Conservation (phyloP, 2,797 vertebrate genomes). For the Sus cebifrons region DNA sequence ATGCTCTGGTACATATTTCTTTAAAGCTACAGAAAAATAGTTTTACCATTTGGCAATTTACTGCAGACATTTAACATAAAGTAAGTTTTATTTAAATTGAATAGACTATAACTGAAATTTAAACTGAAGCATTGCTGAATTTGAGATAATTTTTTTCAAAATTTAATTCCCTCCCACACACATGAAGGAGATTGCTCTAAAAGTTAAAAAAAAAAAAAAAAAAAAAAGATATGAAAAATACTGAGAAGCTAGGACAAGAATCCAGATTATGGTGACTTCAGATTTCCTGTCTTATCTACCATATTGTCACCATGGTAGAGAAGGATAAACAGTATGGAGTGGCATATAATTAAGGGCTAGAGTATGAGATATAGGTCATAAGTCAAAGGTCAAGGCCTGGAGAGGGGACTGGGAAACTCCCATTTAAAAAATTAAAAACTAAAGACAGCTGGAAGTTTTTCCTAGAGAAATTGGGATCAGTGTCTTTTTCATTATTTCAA, state of each 20-base stretch:
- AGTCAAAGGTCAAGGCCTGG: neutral
- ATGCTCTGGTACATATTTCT: neutral
- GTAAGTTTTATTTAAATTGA: constrained; percentile 62
- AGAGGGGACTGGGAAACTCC: neutral
- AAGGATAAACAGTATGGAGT: neutral
- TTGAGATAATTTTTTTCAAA: neutral
- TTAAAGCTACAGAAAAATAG: constrained; percentile 22
- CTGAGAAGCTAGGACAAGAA: neutral
- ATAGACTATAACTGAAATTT: neutral
- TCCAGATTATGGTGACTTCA: constrained; percentile 39
- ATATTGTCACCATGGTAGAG: neutral
- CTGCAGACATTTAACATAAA: constrained; percentile 46
- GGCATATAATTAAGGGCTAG: neutral
- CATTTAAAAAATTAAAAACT: constrained; percentile 35
- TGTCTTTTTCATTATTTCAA: constrained; percentile 20
- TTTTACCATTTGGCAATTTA: constrained; percentile 31
- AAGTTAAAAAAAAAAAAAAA: neutral
- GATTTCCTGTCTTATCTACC: neutral
- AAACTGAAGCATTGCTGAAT: constrained; percentile 8
- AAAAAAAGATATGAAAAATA: neutral
- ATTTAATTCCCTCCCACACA: neutral
- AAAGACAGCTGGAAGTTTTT: neutral
- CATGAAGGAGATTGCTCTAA: neutral
- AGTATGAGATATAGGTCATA: neutral
- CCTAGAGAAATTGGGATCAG: neutral